Evolutionary conservation across 2,113 vertebrate genomes (phyloP), one percentile per base, ranked within the genome.

Genomic region (Mormoops blainvillei): DNA sequence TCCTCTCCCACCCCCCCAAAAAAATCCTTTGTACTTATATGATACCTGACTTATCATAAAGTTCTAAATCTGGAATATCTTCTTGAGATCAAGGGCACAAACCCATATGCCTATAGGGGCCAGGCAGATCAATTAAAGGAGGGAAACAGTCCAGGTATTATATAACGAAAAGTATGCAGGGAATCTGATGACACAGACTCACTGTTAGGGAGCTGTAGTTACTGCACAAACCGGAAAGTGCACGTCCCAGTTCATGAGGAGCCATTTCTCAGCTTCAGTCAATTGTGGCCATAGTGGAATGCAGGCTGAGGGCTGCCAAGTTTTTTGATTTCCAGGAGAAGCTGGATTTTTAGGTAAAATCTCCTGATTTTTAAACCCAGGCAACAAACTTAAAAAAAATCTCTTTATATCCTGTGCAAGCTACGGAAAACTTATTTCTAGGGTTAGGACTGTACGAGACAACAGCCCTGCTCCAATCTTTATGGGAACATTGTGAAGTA

Each of bases 301-400:
- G 5, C 12, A 43, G 28, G 36, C 54, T 36, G 14, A 87, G 28
- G 4, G 48, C 54, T 70, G 38, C 54, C 82, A 91, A 70, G 20
- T 67, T 54, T 94, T 90, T 31, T 81, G 28, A 65, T 85, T 88
- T 92, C 65, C 10, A 86, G 73, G 20, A 91, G 73, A 92, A 94
- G 26, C 20, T 90, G 6, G 4, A 84, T 33, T 96, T 96, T 93
- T 90, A 83, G 74, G 45, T 90, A 61, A 67, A 82, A 92, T n/a
- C 22, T 85, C 9, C 58, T 92, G 43, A 76, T 68, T 78, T 93
- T 94, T 84, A 87, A 91, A 54, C 71, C n/a, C 43, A 58, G 45
- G 8, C 56, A 93, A 84, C 4, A 67, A 65, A 77, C 67, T 65
- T 71, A 5, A 48, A 76, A 76, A 87, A 89, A 89, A 33, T 68